Evolutionary conservation across 2,113 vertebrate species (phyloP).

Genomic region (Calyptomena viridis): DNA sequence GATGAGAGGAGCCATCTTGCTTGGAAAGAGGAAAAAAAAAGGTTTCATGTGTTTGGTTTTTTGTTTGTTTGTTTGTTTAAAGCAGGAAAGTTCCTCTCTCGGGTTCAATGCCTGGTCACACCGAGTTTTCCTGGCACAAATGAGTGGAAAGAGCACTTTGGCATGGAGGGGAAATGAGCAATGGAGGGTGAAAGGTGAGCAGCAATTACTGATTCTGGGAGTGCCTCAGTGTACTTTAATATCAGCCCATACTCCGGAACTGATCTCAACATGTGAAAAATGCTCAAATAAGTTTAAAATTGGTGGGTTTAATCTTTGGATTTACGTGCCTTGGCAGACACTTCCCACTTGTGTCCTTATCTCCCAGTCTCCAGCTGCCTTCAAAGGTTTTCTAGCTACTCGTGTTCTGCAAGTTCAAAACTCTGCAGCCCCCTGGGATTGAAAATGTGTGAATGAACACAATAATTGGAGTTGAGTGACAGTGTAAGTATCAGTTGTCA

Average conservation of each 20-base stretch:
- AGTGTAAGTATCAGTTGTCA: background rate
- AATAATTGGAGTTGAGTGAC: background rate
- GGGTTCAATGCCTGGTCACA: constrained; percentile 25
- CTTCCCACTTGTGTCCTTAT: background rate
- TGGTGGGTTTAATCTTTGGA: background rate
- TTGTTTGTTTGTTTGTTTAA: constrained; percentile 57
- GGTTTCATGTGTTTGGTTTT: background rate
- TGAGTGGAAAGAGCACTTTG: constrained; percentile 22
- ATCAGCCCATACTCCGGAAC: background rate
- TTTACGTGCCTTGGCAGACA: background rate
- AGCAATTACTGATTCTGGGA: constrained; percentile 3
- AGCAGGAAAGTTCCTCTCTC: background rate
- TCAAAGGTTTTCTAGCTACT: background rate
- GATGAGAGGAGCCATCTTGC: background rate
- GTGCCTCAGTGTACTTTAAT: background rate
- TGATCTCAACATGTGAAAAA: background rate
- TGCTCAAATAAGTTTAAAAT: background rate
- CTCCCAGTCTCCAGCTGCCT: background rate
- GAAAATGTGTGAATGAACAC: background rate
- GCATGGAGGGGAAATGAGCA: background rate
- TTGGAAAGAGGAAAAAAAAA: background rate
- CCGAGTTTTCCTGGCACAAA: background rate
- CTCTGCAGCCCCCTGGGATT: background rate
- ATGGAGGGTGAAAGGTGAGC: constrained; percentile 15
- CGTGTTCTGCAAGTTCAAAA: background rate